Evolutionary conservation across 2,888 invertebrate genomes (phyloP).

Genomic region (Camponotus fellah): DNA sequence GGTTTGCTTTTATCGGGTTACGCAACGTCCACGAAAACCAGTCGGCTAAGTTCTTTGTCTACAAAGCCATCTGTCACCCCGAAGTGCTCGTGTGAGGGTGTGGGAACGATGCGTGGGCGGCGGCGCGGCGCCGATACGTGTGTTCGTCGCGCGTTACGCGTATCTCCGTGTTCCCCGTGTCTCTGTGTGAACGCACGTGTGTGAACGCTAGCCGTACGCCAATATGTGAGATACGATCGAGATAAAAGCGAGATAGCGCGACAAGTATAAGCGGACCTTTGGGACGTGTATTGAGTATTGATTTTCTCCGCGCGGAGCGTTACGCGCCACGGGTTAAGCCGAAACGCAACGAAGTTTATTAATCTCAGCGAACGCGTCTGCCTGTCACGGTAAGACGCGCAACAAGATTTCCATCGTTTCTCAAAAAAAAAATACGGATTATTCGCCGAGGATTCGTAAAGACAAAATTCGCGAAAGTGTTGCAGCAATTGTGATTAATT

Average conservation of each 20-base stretch:
- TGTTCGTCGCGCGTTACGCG: slow-evolving; percentile 35
- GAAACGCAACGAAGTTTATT: slow-evolving; percentile 78
- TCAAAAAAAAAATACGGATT: slow-evolving; percentile 18
- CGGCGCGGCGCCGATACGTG: slow-evolving; percentile 42
- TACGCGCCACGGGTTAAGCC: slow-evolving; percentile 73
- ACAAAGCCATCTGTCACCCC: slow-evolving; percentile 80
- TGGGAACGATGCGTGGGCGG: slow-evolving; percentile 57
- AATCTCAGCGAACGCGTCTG: slow-evolving; percentile 74
- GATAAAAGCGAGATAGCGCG: slow-evolving; percentile 81
- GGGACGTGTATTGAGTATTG: slow-evolving; percentile 82
- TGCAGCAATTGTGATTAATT: too few relatives aligned
- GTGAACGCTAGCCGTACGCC: slow-evolving; percentile 62
- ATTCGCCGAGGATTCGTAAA: slow-evolving; percentile 15
- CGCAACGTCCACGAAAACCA: slow-evolving; percentile 75
- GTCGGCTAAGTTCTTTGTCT: slow-evolving; percentile 80
- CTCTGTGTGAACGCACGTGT: slow-evolving; percentile 40
- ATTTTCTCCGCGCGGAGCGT: slow-evolving; percentile 76
- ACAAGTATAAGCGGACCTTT: slow-evolving; percentile 78
- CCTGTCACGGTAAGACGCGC: slow-evolving; percentile 59
- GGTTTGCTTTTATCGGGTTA: slow-evolving; percentile 81
- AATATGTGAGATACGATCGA: slow-evolving; percentile 78
- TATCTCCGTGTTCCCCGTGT: slow-evolving; percentile 39
- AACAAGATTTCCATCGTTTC: slow-evolving; percentile 36
- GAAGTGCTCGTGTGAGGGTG: slow-evolving; percentile 53
- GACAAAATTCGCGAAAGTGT: not conserved